Conservation (phyloP, 1,140 invertebrate species). For the Drosophila tsacasi region DNA sequence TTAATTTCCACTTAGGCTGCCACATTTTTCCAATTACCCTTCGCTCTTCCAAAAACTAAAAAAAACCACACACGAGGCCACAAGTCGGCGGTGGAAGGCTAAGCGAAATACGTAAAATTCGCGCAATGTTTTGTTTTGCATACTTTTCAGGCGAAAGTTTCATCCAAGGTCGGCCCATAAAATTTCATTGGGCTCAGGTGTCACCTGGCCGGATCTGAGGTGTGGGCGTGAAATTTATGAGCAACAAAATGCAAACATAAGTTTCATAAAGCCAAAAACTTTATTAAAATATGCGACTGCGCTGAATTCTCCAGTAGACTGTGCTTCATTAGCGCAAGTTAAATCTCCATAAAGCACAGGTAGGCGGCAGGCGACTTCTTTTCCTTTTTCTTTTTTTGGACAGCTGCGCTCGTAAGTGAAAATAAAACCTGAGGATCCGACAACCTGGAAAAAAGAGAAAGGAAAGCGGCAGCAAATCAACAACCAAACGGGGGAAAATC, state of each 20-base stretch:
- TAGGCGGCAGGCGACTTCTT: constrained; percentile 50
- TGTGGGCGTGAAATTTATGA: constrained; percentile 61
- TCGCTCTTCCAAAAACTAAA: not conserved
- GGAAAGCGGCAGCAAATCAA: constrained; percentile 64
- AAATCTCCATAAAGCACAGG: constrained; percentile 79
- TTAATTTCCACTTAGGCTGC: constrained; percentile 37
- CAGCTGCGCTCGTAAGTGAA: constrained; percentile 61
- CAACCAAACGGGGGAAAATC: constrained; percentile 38
- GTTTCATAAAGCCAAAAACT: constrained; percentile 60
- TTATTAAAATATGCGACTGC: constrained; percentile 80
- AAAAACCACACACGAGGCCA: not conserved
- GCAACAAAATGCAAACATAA: constrained; percentile 76
- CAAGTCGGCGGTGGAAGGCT: not conserved
- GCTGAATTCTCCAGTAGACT: constrained; percentile 14
- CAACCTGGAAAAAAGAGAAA: constrained; percentile 19
- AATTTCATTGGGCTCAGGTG: constrained; percentile 71
- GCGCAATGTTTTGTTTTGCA: constrained; percentile 38
- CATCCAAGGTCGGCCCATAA: constrained; percentile 50
- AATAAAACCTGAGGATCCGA: constrained; percentile 17
- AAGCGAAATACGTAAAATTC: constrained; percentile 14
- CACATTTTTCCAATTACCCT: constrained; percentile 40
- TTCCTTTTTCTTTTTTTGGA: constrained; percentile 25
- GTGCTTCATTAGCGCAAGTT: constrained; percentile 76
- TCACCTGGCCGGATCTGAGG: constrained; percentile 20
- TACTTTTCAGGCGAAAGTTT: constrained; percentile 20